Evolutionary conservation across 2,113 vertebrate species (phyloP), one percentile per base, ranked within the genome.

Genomic region (Scolopax mira): DNA sequence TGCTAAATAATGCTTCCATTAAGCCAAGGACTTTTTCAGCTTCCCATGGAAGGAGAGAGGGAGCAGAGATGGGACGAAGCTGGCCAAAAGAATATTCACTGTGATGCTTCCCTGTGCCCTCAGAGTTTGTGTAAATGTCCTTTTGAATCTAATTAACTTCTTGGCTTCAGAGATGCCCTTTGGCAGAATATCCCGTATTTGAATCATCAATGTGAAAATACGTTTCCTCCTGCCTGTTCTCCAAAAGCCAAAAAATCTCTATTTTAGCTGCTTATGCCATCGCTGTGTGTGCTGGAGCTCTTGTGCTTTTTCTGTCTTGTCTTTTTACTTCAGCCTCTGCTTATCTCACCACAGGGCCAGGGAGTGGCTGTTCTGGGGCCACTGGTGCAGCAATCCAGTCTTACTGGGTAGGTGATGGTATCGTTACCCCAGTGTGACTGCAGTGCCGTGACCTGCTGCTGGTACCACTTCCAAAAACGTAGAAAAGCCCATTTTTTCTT

Each of bases 321-420:
- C 1, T 48, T 41, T 72, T 48, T 18, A 6, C 13, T 49, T 37
- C 30, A 19, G 30, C 27, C 16, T 31, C 69, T 66, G 27, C 64
- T 65, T 28, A 5, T 31, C 80, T 74, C 46, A 0, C 39, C 0
- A 0, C 27, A 22, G 28, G 18, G 52, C 70, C 23, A 1, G 46
- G 57, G 35, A 18, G 30, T 41, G 48, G 21, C 64, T 61, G 52
- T 30, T 35, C 54, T 46, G 82, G 64, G 69, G 39, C 37, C 28
- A 16, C 24, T 8, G 44, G 33, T 46, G 28, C 86, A 41, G 86
- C 33, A 13, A 6, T 4, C 14, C 27, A 6, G 31, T 0, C 4
- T 18, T 21, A 3, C 31, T 2, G 9, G 83, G 13, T 4, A 2
- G 1, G 8, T 3, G 74, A 2, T 0, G 10, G 57, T 6, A 2